Percentiles rank a stretch among this genome's conserved stretches.
phyloP scores from a whole-genome alignment of 2,888 invertebrate species.

The Macroteleia sp. region DNA sequence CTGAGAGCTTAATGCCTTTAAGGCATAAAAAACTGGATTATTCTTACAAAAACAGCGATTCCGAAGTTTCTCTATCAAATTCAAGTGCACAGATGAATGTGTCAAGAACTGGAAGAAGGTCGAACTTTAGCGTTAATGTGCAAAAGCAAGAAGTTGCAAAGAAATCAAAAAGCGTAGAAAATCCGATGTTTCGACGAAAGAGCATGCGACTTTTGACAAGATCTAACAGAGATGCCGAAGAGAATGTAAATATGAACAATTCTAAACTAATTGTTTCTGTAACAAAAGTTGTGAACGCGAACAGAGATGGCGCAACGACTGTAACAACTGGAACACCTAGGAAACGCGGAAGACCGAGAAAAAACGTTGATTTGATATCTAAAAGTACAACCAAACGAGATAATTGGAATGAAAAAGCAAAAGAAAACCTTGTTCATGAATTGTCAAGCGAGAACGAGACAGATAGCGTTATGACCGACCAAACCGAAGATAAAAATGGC shows the following conservation, averaged over 20 bases:
- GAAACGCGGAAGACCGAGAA: too few species aligned
- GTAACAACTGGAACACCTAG: too few species aligned
- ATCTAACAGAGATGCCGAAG: not conserved
- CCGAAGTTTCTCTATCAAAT: too few species aligned
- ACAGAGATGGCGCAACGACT: not conserved
- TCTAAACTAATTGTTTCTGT: slow-evolving; percentile 31
- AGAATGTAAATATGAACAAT: not conserved
- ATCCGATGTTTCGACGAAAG: not conserved
- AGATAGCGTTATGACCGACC: too few species aligned
- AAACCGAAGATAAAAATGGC: too few species aligned
- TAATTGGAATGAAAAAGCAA: too few species aligned
- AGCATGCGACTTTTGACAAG: slow-evolving; percentile 7
- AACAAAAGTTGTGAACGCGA: slow-evolving; percentile 9
- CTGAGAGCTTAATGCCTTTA: not conserved
- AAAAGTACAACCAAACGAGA: too few species aligned
- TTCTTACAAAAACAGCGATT: not conserved
- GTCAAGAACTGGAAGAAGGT: not conserved
- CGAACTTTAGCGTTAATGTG: slow-evolving; percentile 11
- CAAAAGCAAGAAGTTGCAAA: slow-evolving; percentile 28
- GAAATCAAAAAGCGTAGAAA: not conserved
- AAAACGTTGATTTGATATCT: too few species aligned
- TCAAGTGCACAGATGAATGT: not conserved
- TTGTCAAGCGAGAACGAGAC: too few species aligned
- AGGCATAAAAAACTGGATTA: not conserved
- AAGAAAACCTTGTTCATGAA: too few species aligned